A percentile compares a stretch with the other conserved stretches of the same genome.
These are phyloP conservation scores for Martes martes DNA, from an alignment of 2,113 vertebrate genomes.

Conservation along the genomic window DNA sequence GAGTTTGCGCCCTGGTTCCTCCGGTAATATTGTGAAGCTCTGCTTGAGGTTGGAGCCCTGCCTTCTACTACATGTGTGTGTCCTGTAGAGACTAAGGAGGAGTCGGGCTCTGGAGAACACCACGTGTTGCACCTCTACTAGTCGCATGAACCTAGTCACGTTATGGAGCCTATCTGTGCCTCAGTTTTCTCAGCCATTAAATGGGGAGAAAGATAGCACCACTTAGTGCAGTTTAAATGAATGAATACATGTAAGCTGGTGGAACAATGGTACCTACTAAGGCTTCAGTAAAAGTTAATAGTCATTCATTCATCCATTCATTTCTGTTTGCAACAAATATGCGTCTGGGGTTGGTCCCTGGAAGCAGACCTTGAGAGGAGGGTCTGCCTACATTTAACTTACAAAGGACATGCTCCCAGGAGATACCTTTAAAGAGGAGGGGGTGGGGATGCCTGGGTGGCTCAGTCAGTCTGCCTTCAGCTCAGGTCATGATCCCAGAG, in stretches of 20 bases:
- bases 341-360: background rate
- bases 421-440: background rate
- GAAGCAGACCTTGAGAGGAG: background rate
- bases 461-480: no score
- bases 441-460: no score
- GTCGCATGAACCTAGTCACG: background rate
- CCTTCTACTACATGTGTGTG: background rate
- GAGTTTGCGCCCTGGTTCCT: background rate
- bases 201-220: background rate
- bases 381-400: background rate
- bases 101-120: background rate
- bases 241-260: background rate
- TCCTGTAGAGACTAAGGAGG: background rate
- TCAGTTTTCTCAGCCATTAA: background rate
- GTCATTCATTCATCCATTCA: background rate
- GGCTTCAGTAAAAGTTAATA: background rate
- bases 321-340: background rate
- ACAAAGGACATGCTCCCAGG: background rate
- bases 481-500: no score
- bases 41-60: background rate
- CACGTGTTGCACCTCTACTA: background rate
- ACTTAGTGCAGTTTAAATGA: background rate
- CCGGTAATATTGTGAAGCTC: background rate
- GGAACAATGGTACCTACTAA: background rate
- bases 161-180: background rate